Conservation (phyloP, 2,888 invertebrate species). For the Diploptera punctata region DNA sequence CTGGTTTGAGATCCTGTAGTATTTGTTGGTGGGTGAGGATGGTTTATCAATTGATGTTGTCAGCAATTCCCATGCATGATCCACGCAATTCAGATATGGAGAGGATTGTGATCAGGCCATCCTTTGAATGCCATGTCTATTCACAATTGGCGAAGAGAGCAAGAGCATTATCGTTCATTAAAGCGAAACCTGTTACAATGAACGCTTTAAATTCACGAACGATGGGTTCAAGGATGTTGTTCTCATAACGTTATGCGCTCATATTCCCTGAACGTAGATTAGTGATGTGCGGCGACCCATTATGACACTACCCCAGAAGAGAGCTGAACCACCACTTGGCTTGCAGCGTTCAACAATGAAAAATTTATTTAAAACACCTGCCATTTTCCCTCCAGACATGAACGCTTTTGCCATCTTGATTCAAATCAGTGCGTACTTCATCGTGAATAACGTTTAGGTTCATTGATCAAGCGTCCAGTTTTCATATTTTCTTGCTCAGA, state of each 20-base stretch:
- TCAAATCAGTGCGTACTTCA: background rate
- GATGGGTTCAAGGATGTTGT: background rate
- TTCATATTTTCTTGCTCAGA: background rate
- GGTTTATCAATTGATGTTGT: background rate
- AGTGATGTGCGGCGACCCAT: background rate
- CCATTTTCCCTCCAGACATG: background rate
- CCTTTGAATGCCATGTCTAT: background rate
- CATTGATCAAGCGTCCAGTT: background rate
- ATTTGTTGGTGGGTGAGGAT: background rate
- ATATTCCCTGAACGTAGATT: background rate
- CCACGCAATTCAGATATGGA: no score
- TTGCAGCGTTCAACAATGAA: background rate
- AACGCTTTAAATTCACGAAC: background rate
- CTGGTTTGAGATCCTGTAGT: background rate
- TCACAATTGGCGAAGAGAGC: no score
- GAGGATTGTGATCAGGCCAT: background rate
- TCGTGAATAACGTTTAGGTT: background rate
- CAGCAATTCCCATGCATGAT: no score
- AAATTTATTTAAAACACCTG: background rate
- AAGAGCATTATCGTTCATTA: background rate
- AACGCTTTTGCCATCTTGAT: background rate
- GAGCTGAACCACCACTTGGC: background rate
- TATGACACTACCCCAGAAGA: background rate
- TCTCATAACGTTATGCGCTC: background rate
- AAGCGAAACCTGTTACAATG: no score